Evolutionary conservation across 2,113 vertebrate species (phyloP).

Genomic region (Bos javanicus): DNA sequence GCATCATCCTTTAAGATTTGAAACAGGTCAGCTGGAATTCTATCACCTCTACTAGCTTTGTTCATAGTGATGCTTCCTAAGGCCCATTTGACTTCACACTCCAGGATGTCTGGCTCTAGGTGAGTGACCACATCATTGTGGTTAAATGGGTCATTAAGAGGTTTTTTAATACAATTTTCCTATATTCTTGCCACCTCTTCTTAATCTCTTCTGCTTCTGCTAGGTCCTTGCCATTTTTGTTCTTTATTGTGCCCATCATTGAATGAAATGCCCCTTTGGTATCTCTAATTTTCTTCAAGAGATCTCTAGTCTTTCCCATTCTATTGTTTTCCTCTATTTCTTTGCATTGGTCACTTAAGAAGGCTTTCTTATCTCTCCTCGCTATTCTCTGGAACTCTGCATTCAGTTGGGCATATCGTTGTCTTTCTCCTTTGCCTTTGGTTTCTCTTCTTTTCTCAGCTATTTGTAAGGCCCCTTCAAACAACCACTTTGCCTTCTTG

Average conservation of each 20-base stretch:
- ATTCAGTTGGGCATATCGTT: background rate
- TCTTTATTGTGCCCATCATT: background rate
- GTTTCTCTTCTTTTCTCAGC: background rate
- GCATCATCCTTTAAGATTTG: background rate
- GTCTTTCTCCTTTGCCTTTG: background rate
- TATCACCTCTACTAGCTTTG: background rate
- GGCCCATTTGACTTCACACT: background rate
- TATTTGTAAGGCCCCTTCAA: background rate
- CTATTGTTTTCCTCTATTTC: background rate
- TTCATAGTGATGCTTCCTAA: background rate
- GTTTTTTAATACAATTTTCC: background rate
- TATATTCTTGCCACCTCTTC: background rate
- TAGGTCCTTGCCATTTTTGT: background rate
- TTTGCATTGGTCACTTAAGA: background rate
- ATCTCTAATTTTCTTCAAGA: background rate
- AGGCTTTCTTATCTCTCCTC: background rate
- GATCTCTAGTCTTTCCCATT: background rate
- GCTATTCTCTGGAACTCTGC: background rate
- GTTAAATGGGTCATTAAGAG: background rate
- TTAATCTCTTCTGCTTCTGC: background rate
- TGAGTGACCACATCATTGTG: background rate
- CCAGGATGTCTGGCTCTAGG: background rate
- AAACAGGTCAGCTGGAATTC: background rate
- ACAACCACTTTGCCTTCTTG: background rate
- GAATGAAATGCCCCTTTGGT: background rate